Conservation (phyloP, 2,888 invertebrate genomes). For the Marasmarcha lunaedactyla region DNA sequence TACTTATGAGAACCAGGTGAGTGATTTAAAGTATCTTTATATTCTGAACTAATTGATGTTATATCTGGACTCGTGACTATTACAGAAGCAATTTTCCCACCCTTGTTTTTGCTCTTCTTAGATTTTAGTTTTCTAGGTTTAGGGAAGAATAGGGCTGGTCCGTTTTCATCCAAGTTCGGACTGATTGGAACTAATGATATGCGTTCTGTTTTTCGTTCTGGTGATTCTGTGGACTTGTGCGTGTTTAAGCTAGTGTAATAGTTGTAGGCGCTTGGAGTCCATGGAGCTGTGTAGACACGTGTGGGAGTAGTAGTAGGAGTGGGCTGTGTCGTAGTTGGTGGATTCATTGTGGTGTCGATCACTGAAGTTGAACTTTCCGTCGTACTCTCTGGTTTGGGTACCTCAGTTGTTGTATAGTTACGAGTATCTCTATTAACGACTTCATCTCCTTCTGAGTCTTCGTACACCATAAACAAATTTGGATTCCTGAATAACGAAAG, state of each 20-base stretch:
- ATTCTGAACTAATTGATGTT: too few species aligned
- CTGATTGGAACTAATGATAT: constrained; percentile 45
- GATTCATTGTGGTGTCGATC: constrained; percentile 8
- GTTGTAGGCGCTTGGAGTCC: constrained; percentile 22
- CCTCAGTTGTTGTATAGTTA: neutral
- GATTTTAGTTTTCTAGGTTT: constrained; percentile 35
- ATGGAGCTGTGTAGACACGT: constrained; percentile 21
- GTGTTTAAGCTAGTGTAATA: constrained; percentile 3
- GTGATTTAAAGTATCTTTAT: too few species aligned
- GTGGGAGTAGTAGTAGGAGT: constrained; percentile 1
- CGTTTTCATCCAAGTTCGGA: constrained; percentile 27
- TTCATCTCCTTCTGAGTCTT: constrained; percentile 25
- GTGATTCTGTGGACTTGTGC: neutral
- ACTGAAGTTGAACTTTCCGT: constrained; percentile 5
- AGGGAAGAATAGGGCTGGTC: constrained; percentile 49
- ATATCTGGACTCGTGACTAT: too few species aligned
- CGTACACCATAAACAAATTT: constrained; percentile 32
- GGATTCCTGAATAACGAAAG: constrained; percentile 52
- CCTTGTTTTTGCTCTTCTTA: constrained; percentile 23
- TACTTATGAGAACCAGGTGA: too few species aligned
- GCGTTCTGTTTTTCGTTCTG: constrained; percentile 25
- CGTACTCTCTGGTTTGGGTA: neutral
- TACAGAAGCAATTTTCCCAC: too few species aligned
- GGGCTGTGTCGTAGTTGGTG: constrained; percentile 5
- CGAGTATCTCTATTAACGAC: too few species aligned